Conservation (phyloP, 2,888 invertebrate genomes). For the Horisme vitalbata region DNA sequence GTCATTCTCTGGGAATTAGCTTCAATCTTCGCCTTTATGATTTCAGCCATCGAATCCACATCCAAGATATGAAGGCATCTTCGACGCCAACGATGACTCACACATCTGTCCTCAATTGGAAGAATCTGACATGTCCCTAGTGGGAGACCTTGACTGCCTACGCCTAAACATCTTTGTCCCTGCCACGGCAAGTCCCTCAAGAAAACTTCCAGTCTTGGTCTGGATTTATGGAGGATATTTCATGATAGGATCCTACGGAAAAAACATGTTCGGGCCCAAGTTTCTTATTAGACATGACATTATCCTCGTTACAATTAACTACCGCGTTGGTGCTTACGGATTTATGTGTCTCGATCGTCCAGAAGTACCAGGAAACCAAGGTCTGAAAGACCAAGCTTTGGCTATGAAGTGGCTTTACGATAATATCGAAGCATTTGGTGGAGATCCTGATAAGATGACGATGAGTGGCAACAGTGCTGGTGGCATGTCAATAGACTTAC, state of each 20-base stretch:
- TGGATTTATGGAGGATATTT: conserved; percentile 57
- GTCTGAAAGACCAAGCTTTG: conserved; percentile 55
- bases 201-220: conserved; percentile 49
- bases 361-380: conserved; percentile 60
- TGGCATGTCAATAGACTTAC: conserved; percentile 48
- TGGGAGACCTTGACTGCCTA: conserved; percentile 40
- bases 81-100: conserved; percentile 55
- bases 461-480: conserved; percentile 58
- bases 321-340: conserved; percentile 57
- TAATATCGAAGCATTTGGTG: conserved; percentile 57
- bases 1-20: too few species aligned
- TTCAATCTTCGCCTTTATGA: background rate
- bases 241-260: conserved; percentile 40
- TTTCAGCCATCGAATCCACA: conserved; percentile 46
- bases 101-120: conserved; percentile 54
- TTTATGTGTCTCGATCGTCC: conserved; percentile 60
- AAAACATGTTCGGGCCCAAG: conserved; percentile 44
- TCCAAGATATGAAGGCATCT: conserved; percentile 44
- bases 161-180: conserved; percentile 56
- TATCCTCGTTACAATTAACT: conserved; percentile 54
- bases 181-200: conserved; percentile 38
- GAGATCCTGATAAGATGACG: conserved; percentile 51
- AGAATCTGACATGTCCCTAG: conserved; percentile 33
- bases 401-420: conserved; percentile 55
- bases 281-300: conserved; percentile 52